Evolutionary conservation across 2,797 vertebrate genomes (phyloP).

Genomic region (Clamator glandarius): DNA sequence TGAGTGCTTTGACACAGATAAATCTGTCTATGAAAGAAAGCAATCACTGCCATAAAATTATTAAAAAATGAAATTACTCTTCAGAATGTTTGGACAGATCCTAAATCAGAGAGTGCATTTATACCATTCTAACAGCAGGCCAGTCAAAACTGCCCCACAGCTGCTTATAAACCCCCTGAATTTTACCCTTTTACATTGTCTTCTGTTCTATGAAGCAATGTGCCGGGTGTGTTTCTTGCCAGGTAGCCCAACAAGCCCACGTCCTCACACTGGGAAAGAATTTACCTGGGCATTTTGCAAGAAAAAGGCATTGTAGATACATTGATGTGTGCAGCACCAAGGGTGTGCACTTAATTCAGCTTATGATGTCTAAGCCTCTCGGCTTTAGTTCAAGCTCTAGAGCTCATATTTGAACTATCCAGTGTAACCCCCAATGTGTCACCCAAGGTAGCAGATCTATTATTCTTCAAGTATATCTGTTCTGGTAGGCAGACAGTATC

Average conservation of each 20-base stretch:
- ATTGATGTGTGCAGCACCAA: rapidly evolving
- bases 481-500: background rate
- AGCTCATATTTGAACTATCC: background rate
- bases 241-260: background rate
- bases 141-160: background rate
- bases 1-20: background rate
- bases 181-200: background rate
- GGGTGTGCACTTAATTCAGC: rapidly evolving
- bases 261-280: background rate
- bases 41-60: background rate
- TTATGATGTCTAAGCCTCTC: background rate
- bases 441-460: background rate
- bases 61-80: background rate
- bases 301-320: background rate
- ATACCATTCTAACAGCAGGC: background rate
- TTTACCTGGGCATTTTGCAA: background rate
- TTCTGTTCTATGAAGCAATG: background rate
- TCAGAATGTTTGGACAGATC: background rate
- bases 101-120: background rate
- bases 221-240: rapidly evolving
- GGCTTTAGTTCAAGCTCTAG: background rate
- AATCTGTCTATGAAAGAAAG: background rate
- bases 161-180: background rate
- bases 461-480: background rate
- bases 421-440: rapidly evolving